These are phyloP conservation scores for Takifugu bimaculatus DNA, from an alignment of 2,113 vertebrate species.

Conservation along the genomic window DNA sequence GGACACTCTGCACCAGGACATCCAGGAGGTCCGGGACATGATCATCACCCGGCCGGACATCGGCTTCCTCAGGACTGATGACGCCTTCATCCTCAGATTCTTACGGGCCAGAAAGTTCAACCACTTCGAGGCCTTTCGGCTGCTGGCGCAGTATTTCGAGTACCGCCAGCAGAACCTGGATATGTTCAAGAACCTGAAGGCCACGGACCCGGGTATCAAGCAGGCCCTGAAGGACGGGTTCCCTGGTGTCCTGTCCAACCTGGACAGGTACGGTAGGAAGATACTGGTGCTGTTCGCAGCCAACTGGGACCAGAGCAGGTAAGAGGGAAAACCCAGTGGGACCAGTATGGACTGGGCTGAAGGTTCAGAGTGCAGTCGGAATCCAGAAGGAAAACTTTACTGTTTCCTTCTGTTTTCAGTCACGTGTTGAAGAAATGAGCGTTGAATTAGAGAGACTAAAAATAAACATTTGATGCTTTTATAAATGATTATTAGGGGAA, in stretches of 20 bases:
- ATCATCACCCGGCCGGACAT: slow-evolving; percentile 98
- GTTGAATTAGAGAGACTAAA: neutral
- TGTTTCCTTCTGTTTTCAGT: too few relatives aligned
- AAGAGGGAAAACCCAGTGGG: slow-evolving; percentile 29
- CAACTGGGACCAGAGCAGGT: slow-evolving; percentile 99
- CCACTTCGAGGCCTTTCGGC: slow-evolving; percentile 95
- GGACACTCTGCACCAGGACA: slow-evolving; percentile 96
- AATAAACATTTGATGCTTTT: too few relatives aligned
- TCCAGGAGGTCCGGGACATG: slow-evolving; percentile 98
- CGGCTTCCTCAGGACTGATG: slow-evolving; percentile 96
- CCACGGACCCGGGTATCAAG: slow-evolving; percentile 96
- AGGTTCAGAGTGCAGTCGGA: too few relatives aligned
- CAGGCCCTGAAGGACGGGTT: slow-evolving; percentile 97
- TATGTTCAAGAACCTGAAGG: slow-evolving; percentile 99
- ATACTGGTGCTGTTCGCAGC: slow-evolving; percentile 96
- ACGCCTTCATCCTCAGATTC: slow-evolving; percentile 95
- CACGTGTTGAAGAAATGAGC: neutral
- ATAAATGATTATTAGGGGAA: neutral
- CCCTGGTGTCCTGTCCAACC: slow-evolving; percentile 91
- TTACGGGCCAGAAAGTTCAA: slow-evolving; percentile 96
- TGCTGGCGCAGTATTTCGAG: slow-evolving; percentile 97
- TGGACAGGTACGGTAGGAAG: slow-evolving; percentile 95
- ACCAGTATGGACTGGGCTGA: neutral
- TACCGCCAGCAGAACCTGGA: slow-evolving; percentile 98
- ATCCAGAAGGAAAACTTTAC: too few relatives aligned